Conservation (phyloP, 2,888 invertebrate species). For the Erpobdella octoculata region DNA sequence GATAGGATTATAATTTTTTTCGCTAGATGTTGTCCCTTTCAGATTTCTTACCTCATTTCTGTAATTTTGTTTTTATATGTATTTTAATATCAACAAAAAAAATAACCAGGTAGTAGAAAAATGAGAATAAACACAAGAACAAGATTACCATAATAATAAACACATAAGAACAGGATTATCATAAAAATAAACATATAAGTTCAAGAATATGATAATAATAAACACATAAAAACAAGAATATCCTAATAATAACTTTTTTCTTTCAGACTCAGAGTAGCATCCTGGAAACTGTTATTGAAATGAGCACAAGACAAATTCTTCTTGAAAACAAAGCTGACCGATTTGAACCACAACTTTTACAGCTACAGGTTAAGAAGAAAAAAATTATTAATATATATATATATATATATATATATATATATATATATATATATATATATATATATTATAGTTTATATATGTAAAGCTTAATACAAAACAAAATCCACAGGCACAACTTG, state of each 20-base stretch:
- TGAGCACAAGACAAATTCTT: slow-evolving; percentile 32
- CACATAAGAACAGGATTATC: not conserved
- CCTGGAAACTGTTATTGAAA: slow-evolving; percentile 35
- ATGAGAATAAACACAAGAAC: not conserved
- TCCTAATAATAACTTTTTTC: not conserved
- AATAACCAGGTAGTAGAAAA: not conserved
- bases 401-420: too few relatives aligned
- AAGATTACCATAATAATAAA: too few relatives aligned
- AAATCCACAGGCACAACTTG: slow-evolving; percentile 23
- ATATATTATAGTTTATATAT: too few relatives aligned
- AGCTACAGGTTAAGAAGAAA: slow-evolving; percentile 24
- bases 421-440: too few relatives aligned
- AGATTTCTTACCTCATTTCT: too few relatives aligned
- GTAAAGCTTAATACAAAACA: too few relatives aligned
- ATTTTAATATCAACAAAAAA: not conserved
- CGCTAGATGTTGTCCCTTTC: too few relatives aligned
- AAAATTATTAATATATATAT: too few relatives aligned
- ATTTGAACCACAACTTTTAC: slow-evolving; percentile 30
- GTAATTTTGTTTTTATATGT: too few relatives aligned
- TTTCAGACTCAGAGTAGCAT: slow-evolving; percentile 36
- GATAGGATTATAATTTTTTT: too few relatives aligned
- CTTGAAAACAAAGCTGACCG: slow-evolving; percentile 32
- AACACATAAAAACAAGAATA: too few relatives aligned
- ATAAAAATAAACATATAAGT: not conserved
- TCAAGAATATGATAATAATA: not conserved